Base-by-base conservation (phyloP, 2,113 vertebrate genomes). In the Otus sunia region DNA sequence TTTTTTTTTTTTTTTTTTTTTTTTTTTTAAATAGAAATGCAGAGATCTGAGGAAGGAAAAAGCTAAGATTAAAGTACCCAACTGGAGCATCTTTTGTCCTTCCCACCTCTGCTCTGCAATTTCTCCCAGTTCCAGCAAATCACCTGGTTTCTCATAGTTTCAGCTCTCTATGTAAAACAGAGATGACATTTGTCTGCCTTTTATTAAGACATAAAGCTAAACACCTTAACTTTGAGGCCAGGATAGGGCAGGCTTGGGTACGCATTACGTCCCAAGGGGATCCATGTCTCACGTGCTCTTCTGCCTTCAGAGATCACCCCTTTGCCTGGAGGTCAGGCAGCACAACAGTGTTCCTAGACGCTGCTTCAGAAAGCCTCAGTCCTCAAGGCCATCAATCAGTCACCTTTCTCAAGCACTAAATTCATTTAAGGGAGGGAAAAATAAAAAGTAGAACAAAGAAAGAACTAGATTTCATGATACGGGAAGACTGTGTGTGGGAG, bases 351-450 rank as follows among this genome's bases (percentile, higher is more conserved):
- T 27, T 90, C 41, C 41, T 92, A 15, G 34, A 49, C 45, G 64
- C 86, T 69, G 62, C 78, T 72, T 80, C 62, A 85, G 69, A 94
- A 87, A 84, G n/a, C 19, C 62, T 87, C 72, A 45, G 60, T 91
- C 76, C 69, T 87, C 80, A 58, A 72, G 66, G 62, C 94, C 69
- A 92, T 87, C 76, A 68, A 89, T 95, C 94, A 89, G 56, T 79
- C 95, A 96, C 80, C 76, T 91, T 84, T 91, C 68, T 78, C 49
- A 63, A 89, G 69, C 27, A 56, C 36, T 85, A 92, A 94, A 94
- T 79, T 92, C 45, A 86, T 86, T 94, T 92, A 75, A 87, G 69
- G 37, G 93, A 88, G 36, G 34, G 64, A 78, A 94, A 91, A 96
- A 95, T 43, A 80, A 88, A 83, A 94, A 92, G 68, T 36, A 88